A percentile compares a stretch with the other conserved stretches of the same genome.
Conservation (phyloP, 2,113 vertebrate genomes). For the Gavia stellata region DNA sequence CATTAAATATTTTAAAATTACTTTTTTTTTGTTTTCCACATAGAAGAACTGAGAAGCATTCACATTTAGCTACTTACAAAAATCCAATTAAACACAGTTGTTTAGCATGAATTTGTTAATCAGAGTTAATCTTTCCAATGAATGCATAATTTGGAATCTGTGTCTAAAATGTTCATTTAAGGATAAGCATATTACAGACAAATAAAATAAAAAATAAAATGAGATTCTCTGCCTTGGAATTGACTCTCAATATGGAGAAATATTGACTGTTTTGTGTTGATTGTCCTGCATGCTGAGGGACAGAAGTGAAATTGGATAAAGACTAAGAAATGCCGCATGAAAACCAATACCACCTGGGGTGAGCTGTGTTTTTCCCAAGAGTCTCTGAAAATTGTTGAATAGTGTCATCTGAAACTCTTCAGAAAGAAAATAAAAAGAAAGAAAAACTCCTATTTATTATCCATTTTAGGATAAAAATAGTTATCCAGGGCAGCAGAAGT, state of each 20-base stretch:
- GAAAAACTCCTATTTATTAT: not conserved
- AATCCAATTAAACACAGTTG: constrained; percentile 81
- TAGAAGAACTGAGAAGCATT: constrained; percentile 48
- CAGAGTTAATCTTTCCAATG: constrained; percentile 78
- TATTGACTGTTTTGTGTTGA: constrained; percentile 29
- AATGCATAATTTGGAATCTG: constrained; percentile 78
- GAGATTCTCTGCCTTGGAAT: constrained; percentile 21
- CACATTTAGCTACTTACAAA: constrained; percentile 74
- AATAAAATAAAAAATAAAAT: constrained; percentile 43
- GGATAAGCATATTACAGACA: constrained; percentile 59
- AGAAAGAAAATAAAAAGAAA: not conserved
- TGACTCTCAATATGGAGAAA: constrained; percentile 27
- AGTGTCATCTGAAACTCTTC: not conserved
- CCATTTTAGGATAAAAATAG: not conserved
- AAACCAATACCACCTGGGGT: constrained; percentile 8
- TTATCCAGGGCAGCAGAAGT: not conserved
- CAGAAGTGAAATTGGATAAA: constrained; percentile 33
- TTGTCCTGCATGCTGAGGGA: constrained; percentile 22
- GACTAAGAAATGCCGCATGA: not conserved
- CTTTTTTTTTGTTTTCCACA: constrained; percentile 46
- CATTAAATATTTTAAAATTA: constrained; percentile 41
- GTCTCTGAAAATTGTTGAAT: constrained; percentile 2
- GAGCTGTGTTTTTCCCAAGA: not conserved
- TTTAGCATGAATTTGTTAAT: constrained; percentile 81
- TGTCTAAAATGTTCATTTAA: constrained; percentile 71